Evolutionary conservation across 37 sponge, comb jelly and placozoan species (phyloP), one percentile per base, ranked within the genome.

Genomic region (Ephydatia muelleri): DNA sequence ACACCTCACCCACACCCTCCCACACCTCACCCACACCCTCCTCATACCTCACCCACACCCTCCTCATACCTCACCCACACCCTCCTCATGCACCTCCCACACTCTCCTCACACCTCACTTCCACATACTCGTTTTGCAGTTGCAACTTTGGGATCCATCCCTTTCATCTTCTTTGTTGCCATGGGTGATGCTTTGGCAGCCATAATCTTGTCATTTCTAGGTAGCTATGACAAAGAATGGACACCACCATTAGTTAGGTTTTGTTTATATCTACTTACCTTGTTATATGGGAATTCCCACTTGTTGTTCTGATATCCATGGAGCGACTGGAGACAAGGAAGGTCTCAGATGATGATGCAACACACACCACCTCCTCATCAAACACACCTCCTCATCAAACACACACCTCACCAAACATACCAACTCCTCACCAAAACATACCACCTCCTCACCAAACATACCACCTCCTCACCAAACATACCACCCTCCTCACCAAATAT

Each of bases 151-250:
- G 57, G 57, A 57, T 57, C 57, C 57, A 57, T 21, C 2, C 26
- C 38, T 13, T 26, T 47, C 32, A 90, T 79, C 73, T 90, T 90
- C 75, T 86, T 85, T 5, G 83, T 82, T 14, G 86, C 39, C 91
- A 90, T 90, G 35, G 91, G 91, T 29, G 91, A 82, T 22, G 83
- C 82, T 70, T 81, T 85, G 49, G 86, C 65, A 11, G 32, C 73
- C n/a, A 38, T 72, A 23, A 90, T 79, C 32, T 85, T 85, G 38
- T 90, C 86, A 77, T 86, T 90, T 36, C 70, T 66, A 34, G 91
- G 91, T 37, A 90, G 76, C 91, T 90, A 65, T 4, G 25, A 64
- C 0, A 70, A 39, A 73, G 11, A 16, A 25, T 12, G 23, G 33
- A 43, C 49, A 76, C 70, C 13, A n/a, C n/a, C 5, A 29, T 3